Evolutionary conservation across 2,797 vertebrate species (phyloP), one percentile per base, ranked within the genome.

Genomic region (Sebastes trivittatus): DNA sequence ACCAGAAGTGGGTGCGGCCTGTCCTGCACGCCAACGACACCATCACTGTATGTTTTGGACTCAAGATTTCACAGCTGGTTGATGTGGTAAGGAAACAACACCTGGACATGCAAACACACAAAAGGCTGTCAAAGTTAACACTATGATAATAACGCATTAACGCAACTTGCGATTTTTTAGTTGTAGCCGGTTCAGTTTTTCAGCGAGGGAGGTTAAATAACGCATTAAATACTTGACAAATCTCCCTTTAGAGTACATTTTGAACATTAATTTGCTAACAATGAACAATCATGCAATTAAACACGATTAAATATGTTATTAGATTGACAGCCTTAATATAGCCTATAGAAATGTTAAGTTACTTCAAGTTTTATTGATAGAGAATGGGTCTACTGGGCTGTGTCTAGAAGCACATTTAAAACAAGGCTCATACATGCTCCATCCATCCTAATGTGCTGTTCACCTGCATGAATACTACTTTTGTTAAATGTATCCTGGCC

Each of bases 41-140:
- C 73, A 97, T 99, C 87, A 97, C 96, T 59, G 98, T 99, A 1
- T 93, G 96, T 83, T 99, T 99, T 59, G 98, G 98, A 68, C 93
- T 99, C 81, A 98, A 99, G 94, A 98, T 99, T 89, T 98, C 98
- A 27, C 98, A 99, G 92, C 96, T 99, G 8, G 97, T 99, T 30
- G 98, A 99, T 70, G 98, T 99, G 96, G 98, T 99, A 92, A 97
- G 97, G 75, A 75, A 63, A 73, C 34, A 56, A 61, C 27, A 77
- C n/a, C 23, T 4, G 20, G 11, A 75, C 9, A 75, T 18, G 20
- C n/a, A 79, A 54, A 76, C 22, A 23, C 60, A 81, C 25, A 32
- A 3, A 7, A 52, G 22, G 25, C 27, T 49, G 16, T 49, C 46
- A 49, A 20, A 49, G 46, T 49, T 49, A 49, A 49, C 7, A 20